A percentile compares a stretch with the other conserved stretches of the same genome.
Evolutionary conservation across 2,888 invertebrate species (phyloP).

Genomic region (Cantharis nigra): DNA sequence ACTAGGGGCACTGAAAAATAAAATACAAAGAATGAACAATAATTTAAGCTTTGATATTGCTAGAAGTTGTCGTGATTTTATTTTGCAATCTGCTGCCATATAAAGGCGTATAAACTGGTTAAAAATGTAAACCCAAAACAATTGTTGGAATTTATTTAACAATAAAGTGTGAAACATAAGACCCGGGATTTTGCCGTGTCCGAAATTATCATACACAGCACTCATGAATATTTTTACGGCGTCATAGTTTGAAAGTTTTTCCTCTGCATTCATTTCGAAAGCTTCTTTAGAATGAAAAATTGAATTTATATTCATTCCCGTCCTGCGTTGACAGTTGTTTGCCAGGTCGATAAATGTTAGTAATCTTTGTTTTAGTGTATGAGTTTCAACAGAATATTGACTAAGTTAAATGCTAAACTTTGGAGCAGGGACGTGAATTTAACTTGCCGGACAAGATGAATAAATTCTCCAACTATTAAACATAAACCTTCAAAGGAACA

Average conservation of each 20-base stretch:
- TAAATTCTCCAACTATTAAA: neutral
- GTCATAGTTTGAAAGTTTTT: neutral
- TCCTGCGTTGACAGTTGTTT: neutral
- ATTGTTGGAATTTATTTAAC: neutral
- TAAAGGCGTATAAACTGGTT: neutral
- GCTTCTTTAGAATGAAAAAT: neutral
- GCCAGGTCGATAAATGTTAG: neutral
- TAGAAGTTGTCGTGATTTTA: neutral
- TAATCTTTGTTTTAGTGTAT: neutral
- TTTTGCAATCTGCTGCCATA: neutral
- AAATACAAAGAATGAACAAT: neutral
- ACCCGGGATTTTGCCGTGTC: neutral
- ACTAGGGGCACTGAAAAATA: constrained; percentile 22
- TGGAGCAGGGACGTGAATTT: neutral
- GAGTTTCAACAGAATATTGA: neutral
- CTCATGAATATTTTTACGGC: neutral
- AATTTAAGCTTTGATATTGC: neutral
- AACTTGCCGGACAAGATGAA: neutral
- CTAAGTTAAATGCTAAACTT: neutral
- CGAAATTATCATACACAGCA: neutral
- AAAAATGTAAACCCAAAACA: neutral
- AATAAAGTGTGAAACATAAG: neutral
- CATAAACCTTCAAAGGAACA: neutral
- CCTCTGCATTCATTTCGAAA: neutral
- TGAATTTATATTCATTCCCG: neutral